phyloP scores from a whole-genome alignment of 2,888 invertebrate species.

The Sylvicola fuscatus region DNA sequence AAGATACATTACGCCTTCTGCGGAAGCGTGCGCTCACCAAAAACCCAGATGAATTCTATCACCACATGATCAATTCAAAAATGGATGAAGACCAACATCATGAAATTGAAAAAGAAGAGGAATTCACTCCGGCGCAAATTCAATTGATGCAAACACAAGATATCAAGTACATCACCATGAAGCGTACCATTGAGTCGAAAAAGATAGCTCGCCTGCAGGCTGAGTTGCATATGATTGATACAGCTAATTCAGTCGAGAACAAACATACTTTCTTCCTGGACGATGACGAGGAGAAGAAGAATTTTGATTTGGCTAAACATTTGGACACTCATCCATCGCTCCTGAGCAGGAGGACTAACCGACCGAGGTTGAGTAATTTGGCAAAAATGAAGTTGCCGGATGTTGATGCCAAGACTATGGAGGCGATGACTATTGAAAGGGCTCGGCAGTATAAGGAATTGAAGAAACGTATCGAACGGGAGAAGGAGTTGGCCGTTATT shows the following conservation, averaged over 20 bases:
- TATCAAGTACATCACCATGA: conserved; percentile 71
- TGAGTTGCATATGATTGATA: conserved; percentile 62
- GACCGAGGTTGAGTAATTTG: conserved; percentile 38
- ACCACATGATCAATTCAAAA: conserved; percentile 87
- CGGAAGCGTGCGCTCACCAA: conserved; percentile 69
- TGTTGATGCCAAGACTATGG: conserved; percentile 29
- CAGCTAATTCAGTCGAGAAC: conserved; percentile 44
- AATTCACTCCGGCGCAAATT: conserved; percentile 64
- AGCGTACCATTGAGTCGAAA: conserved; percentile 61
- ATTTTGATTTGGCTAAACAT: conserved; percentile 46
- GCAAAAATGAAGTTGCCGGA: conserved; percentile 35
- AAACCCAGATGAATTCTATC: conserved; percentile 97
- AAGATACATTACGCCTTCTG: conserved; percentile 58
- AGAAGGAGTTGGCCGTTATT: conserved; percentile 49
- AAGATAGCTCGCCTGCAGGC: conserved; percentile 47
- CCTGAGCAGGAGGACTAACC: conserved; percentile 44
- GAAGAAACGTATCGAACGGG: conserved; percentile 52
- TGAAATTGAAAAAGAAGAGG: conserved; percentile 44
- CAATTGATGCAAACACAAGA: conserved; percentile 84
- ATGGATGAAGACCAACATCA: conserved; percentile 40
- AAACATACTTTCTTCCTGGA: conserved; percentile 67
- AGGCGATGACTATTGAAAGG: conserved; percentile 1
- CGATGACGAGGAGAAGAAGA: conserved; percentile 32
- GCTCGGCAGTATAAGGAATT: conserved; percentile 51
- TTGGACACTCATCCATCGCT: conserved; percentile 56